Evolutionary conservation across 2,888 invertebrate species (phyloP), one percentile per base, ranked within the genome.

Genomic region (Stenchaetothrips biformis): DNA sequence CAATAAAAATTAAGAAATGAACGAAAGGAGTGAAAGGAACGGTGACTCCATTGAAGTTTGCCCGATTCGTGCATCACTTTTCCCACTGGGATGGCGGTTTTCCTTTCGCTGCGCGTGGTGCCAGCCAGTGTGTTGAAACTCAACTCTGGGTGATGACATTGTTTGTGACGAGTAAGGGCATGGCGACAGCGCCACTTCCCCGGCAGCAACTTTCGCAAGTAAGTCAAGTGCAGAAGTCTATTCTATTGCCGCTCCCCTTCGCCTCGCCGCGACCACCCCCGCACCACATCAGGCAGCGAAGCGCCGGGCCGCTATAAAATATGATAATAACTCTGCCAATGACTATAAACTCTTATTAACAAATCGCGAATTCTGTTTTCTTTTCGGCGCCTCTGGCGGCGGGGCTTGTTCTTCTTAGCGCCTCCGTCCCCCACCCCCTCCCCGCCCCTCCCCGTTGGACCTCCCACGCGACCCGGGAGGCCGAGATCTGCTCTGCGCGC

Each of bases 291-390:
- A 21, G 11, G 67, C 21, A 11, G 25, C 21, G 25, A 25, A 21
- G 67, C 21, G 7, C 21, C 67, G 25, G 67, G 9, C 25, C 21
- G 67, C 67, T 74, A 74, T 74, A 74, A 74, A 74, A 74, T 74
- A 74, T 74, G 67, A 74, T 74, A 74, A 74, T 74, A 74, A 74
- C 67, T 74, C 67, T 74, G 67, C 67, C 67, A 74, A 74, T 74
- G 67, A 74, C 67, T 74, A 74, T 74, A 74, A 74, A 74, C 67
- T 74, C 67, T 74, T 74, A 74, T 74, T 74, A 74, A 74, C 67
- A 74, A 74, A 25, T 74, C 67, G 67, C 67, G 67, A 74, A 74
- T 74, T 74, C 67, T 74, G 67, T 74, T 74, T 74, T 74, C 67
- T 74, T 74, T 74, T 25, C 67, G 67, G 67, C 25, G 67, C 67